Evolutionary conservation across 2,113 vertebrate species (phyloP).

Genomic region (Anolis sagrei): DNA sequence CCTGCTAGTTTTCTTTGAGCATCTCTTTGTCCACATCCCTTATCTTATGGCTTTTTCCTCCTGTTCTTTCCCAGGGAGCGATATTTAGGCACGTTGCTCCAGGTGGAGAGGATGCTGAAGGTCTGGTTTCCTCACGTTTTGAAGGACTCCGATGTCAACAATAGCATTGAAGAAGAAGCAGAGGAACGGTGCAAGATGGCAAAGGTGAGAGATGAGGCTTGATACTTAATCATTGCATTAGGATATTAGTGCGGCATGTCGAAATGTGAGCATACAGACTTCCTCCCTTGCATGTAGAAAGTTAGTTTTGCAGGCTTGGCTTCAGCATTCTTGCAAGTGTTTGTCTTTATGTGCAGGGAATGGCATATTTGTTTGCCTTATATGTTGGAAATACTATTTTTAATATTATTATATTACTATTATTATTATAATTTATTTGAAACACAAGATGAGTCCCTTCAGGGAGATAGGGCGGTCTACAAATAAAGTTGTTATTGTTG

Average conservation of each 20-base stretch:
- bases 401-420: too few relatives aligned
- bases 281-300: too few relatives aligned
- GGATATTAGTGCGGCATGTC: too few relatives aligned
- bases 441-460: too few relatives aligned
- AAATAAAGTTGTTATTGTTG: too few relatives aligned
- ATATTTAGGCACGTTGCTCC: slow-evolving; percentile 87
- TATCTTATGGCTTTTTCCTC: neutral
- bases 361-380: neutral
- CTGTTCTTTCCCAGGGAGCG: slow-evolving; percentile 77
- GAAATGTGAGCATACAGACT: neutral
- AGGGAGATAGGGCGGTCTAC: too few relatives aligned
- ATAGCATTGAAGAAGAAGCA: neutral
- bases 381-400: too few relatives aligned
- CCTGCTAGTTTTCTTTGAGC: neutral
- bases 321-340: too few relatives aligned
- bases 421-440: too few relatives aligned
- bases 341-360: neutral
- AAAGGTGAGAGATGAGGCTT: slow-evolving; percentile 76
- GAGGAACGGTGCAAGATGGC: slow-evolving; percentile 53
- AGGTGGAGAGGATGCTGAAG: slow-evolving; percentile 92
- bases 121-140: slow-evolving; percentile 89
- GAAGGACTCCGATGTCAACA: slow-evolving; percentile 32
- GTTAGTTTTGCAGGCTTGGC: neutral
- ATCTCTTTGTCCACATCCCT: neutral
- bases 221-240: too few relatives aligned